These are phyloP conservation scores for Corythornis madagascariensis DNA, from an alignment of 2,113 vertebrate species.

Conservation along the genomic window DNA sequence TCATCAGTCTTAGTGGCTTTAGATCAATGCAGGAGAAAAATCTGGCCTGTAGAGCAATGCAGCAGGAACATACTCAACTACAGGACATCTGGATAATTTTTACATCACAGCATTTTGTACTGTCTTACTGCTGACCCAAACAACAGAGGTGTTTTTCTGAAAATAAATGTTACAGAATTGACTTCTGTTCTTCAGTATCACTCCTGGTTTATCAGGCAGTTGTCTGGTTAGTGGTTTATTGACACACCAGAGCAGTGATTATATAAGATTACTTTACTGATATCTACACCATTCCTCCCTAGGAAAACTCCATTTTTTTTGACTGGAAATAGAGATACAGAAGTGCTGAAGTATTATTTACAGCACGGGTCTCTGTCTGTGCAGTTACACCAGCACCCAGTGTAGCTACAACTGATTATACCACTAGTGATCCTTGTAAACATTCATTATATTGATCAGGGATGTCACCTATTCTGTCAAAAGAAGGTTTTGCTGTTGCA, in stretches of 20 bases:
- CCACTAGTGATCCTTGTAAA: not conserved
- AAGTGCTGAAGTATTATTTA: not conserved
- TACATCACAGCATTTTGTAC: not conserved
- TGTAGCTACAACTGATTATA: not conserved
- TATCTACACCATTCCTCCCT: not conserved
- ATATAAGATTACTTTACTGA: not conserved
- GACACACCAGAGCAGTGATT: not conserved
- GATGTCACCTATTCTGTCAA: not conserved
- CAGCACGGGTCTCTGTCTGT: not conserved
- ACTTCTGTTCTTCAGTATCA: not conserved
- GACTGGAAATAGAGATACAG: not conserved
- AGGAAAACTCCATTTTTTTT: not conserved
- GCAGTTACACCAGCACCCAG: not conserved
- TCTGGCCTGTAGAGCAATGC: fast-evolving
- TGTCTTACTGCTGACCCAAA: not conserved
- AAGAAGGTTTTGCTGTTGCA: not conserved
- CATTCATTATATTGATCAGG: not conserved
- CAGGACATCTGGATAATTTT: not conserved
- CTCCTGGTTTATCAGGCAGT: not conserved
- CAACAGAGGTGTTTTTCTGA: not conserved
- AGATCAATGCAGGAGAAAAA: not conserved
- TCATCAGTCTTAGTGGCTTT: not conserved
- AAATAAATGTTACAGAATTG: not conserved
- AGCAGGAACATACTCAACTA: fast-evolving
- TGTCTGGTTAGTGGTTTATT: not conserved